Evolutionary conservation across 1,140 invertebrate species (phyloP), one percentile per base, ranked within the genome.

Genomic region (Ips typographus): DNA sequence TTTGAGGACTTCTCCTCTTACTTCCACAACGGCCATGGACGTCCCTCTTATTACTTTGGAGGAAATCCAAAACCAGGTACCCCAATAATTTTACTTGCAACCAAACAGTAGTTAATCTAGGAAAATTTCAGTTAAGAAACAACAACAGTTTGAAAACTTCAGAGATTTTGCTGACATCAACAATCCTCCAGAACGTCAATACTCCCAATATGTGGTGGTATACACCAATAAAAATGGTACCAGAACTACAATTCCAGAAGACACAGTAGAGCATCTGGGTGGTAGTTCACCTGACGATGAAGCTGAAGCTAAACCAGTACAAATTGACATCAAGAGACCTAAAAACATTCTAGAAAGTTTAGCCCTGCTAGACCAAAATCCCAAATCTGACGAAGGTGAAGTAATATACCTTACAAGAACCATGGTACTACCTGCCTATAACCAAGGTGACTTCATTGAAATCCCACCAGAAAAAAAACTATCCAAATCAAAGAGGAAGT

Each of bases 161-260:
- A 85, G 91, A 69, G 93, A 94, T 75, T 94, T 94, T 75, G 92
- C 93, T 1, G 93, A 94, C 73, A 93, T 94, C 40, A 94, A 92
- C 49, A 88, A 90, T 4, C 91, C 91, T 6, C 87, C 90, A 0
- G 91, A 91, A 76, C 86, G 91, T 1, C 90, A 90, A 3, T 94
- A 90, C 77, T 94, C 92, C 0, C 89, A 94, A 72, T 88, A 89
- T 65, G 90, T 92, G 37, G 89, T 94, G 0, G 91, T 93, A 0
- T 92, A 93, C 76, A 78, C 77, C 4, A 91, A 91, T 68, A 90
- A 90, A 77, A 92, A 93, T 71, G 75, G 73, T 37, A 70, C 68
- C 3, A 70, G 61, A 64, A 70, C 55, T 3, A 63, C 5, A 36
- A 59, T 39, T 36, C 4, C 37, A n/a, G 40, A 38, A 2, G 5